Evolutionary conservation across 1,140 invertebrate genomes (phyloP).

Genomic region (Anastrepha obliqua): DNA sequence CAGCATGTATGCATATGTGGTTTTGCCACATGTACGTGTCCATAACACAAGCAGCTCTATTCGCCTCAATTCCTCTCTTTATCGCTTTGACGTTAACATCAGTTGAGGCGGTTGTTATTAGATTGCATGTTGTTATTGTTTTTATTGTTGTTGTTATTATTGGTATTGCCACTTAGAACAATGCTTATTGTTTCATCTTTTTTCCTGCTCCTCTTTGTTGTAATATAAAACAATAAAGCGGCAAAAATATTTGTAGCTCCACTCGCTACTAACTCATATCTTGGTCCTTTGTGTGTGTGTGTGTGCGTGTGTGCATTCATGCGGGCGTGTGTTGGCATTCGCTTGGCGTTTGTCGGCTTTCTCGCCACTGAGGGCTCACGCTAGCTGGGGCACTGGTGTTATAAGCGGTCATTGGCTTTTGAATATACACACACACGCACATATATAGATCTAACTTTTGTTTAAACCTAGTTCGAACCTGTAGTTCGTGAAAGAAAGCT

Average conservation of each 20-base stretch:
- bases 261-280: no score
- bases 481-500: no score
- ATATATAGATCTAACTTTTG: not conserved
- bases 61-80: not conserved
- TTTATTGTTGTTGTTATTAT: not conserved
- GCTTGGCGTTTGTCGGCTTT: not conserved
- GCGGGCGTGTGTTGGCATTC: not conserved
- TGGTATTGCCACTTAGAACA: constrained; percentile 25
- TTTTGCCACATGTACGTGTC: not conserved
- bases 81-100: not conserved
- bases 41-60: not conserved
- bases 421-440: not conserved
- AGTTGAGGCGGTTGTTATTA: not conserved
- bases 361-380: not conserved
- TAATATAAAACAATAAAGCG: constrained; percentile 30
- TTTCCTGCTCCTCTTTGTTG: not conserved
- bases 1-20: not conserved
- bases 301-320: no score
- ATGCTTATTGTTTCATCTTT: constrained; percentile 6
- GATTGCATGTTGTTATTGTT: not conserved
- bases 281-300: no score
- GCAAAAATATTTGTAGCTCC: constrained; percentile 16
- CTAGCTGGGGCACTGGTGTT: constrained; percentile 33
- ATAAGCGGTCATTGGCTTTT: constrained; percentile 50
- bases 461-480: not conserved